Conservation (phyloP, 2,888 invertebrate species). For the Zonitis immaculata region DNA sequence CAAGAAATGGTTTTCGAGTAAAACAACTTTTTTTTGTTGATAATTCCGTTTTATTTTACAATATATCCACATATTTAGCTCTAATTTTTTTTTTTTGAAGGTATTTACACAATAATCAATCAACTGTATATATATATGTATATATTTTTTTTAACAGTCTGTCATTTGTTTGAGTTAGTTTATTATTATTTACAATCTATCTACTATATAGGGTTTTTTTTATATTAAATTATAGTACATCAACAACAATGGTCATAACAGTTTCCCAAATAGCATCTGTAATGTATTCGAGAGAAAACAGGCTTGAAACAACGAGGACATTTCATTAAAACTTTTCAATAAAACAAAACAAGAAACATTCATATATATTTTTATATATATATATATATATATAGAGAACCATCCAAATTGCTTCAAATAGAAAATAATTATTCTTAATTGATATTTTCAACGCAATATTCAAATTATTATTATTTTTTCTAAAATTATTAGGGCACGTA, state of each 20-base stretch:
- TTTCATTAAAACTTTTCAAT: too few relatives aligned
- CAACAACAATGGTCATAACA: constrained; percentile 27
- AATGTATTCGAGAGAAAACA: neutral
- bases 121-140: too few relatives aligned
- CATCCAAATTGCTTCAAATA: neutral
- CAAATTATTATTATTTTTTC: neutral
- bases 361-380: too few relatives aligned
- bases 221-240: constrained; percentile 21
- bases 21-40: neutral
- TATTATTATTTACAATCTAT: constrained; percentile 30
- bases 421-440: too few relatives aligned
- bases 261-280: constrained; percentile 4
- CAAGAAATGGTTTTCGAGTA: neutral
- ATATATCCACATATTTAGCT: constrained; percentile 27
- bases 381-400: too few relatives aligned
- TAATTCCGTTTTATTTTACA: constrained; percentile 27
- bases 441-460: neutral
- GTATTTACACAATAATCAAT: constrained; percentile 20
- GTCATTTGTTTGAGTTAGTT: constrained; percentile 19
- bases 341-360: neutral
- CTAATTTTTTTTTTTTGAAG: constrained; percentile 18
- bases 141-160: constrained; percentile 36
- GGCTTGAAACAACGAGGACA: neutral
- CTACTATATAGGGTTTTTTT: constrained; percentile 21
- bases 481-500: neutral